phyloP scores from a whole-genome alignment of 2,113 vertebrate genomes.

The Agapornis roseicollis region DNA sequence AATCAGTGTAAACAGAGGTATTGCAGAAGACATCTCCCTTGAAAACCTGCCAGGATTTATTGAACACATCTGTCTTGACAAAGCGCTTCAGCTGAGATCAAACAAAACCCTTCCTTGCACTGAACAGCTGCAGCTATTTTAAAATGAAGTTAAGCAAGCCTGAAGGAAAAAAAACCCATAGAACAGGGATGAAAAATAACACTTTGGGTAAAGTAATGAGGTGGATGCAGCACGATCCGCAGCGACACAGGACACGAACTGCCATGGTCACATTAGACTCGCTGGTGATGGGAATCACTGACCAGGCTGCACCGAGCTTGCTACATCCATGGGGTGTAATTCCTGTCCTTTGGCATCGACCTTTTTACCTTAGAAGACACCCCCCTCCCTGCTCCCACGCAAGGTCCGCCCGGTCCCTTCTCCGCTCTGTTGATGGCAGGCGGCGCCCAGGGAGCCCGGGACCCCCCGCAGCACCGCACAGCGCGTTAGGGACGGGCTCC shows the following conservation, averaged over 20 bases:
- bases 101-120: background rate
- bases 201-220: background rate
- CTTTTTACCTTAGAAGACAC: no score
- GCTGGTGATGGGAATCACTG: background rate
- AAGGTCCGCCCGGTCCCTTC: no score
- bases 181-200: background rate
- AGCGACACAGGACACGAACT: background rate
- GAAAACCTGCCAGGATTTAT: conserved; percentile 9
- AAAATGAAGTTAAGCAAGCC: conserved; percentile 9
- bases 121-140: conserved; percentile 21
- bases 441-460: background rate
- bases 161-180: background rate
- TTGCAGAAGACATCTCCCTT: background rate
- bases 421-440: background rate
- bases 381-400: background rate
- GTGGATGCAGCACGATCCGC: background rate
- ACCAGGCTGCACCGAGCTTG: background rate
- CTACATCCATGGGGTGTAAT: background rate
- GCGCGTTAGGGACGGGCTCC: background rate
- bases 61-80: conserved; percentile 1
- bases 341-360: background rate
- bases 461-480: no score
- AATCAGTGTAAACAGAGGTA: conserved; percentile 11
- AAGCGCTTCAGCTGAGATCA: conserved; percentile 19
- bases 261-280: background rate